phyloP scores from a whole-genome alignment of 2,113 vertebrate genomes.

The Lycocorax pyrrhopterus region DNA sequence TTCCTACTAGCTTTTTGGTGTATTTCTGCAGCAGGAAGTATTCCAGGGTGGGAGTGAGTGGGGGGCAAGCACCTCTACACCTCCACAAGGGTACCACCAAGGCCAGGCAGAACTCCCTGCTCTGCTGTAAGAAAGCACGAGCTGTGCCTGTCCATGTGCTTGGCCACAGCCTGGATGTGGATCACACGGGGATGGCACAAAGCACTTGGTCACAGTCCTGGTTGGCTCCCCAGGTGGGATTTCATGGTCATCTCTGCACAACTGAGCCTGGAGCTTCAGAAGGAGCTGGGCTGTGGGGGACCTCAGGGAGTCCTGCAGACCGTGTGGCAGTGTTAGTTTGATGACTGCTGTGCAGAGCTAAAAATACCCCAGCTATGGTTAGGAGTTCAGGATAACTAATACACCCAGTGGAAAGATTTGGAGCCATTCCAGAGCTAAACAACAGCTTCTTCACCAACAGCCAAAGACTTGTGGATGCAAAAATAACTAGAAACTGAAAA shows the following conservation, averaged over 20 bases:
- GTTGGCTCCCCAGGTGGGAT: background rate
- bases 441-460: constrained; percentile 49
- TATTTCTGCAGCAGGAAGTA: background rate
- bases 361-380: background rate
- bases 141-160: background rate
- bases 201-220: background rate
- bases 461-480: constrained; percentile 34
- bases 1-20: background rate
- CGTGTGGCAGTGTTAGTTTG: background rate
- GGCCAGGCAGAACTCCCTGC: background rate
- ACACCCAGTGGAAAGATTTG: constrained; percentile 25
- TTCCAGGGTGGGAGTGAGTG: background rate
- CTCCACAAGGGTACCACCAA: background rate
- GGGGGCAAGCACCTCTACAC: background rate
- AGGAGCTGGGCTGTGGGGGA: background rate
- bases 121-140: background rate
- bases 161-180: background rate
- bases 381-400: constrained; percentile 52
- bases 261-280: background rate
- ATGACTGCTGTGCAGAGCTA: background rate
- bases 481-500: constrained; percentile 46
- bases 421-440: constrained; percentile 10
- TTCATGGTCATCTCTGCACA: background rate
- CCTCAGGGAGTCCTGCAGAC: background rate
- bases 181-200: background rate